Base-by-base conservation (phyloP, 35 echinoderm and acorn worm genomes). In the Eucidaris tribuloides region DNA sequence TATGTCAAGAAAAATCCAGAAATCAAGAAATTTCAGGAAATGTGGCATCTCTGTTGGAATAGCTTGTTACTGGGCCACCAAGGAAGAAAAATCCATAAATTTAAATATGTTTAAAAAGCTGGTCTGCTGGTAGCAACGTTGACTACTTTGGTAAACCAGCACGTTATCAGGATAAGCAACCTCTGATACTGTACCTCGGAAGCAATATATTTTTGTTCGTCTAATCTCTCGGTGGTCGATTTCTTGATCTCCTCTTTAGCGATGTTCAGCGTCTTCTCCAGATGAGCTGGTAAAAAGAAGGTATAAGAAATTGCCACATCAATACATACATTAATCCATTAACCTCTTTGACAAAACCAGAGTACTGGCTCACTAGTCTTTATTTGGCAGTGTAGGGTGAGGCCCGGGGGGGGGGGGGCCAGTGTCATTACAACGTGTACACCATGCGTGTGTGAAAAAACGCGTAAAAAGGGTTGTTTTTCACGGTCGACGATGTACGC, bases 191-290 rank as follows among this genome's bases (percentile, higher is more conserved):
- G n/a, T n/a, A n/a, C 96, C 82, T 99, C 86, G 61, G 96, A 99
- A 14, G 96, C 96, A 29, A 99, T 92, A 60, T 93, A 78, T 66
- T 99, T 99, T 41, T 99, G 96, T 49, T 92, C 90, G 61, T 80
- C 89, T 23, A 99, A 61, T 79, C 90, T 76, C 44, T 87, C 89
- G 13, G 96, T 99, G 40, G 80, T 82, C 18, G 85, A 88, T 46
- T 85, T 93, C 45, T 89, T 82, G 22, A 99, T 99, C 44, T 99
- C 91, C 20, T 92, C 87, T 71, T 99, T 99, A 13, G 90, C 96
- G 20, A 90, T 45, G 18, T 77, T 83, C 45, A 99, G 50, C 20
- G 95, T 98, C 58, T 84, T 98, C 82, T 93, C 96, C 40, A 99
- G 46, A 74, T 99, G 90, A 20, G 71, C 90, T 96, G 45, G 27